These are phyloP conservation scores for Aphaenogaster ashmeadi DNA, from an alignment of 1,140 invertebrate species.

Conservation along the genomic window DNA sequence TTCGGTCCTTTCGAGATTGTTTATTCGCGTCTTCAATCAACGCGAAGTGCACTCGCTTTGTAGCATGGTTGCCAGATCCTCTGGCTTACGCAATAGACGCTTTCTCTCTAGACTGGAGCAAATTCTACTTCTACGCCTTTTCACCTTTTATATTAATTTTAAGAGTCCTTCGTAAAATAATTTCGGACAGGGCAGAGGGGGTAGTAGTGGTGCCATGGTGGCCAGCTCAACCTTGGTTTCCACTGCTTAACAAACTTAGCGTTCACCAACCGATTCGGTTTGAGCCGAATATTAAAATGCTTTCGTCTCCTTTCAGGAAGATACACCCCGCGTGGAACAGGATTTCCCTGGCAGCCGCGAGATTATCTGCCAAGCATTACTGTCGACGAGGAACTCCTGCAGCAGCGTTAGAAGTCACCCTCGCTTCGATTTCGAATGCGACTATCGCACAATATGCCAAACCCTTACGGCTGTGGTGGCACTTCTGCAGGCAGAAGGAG, in stretches of 20 bases:
- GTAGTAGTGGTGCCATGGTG: slow-evolving; percentile 16
- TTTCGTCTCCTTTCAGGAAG: background rate
- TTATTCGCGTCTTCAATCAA: slow-evolving; percentile 29
- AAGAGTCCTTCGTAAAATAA: background rate
- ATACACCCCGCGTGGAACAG: background rate
- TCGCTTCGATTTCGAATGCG: background rate
- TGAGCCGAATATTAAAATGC: background rate
- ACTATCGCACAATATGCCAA: background rate
- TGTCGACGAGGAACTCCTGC: background rate
- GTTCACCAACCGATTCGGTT: background rate
- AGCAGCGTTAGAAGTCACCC: background rate
- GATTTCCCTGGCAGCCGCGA: slow-evolving; percentile 26
- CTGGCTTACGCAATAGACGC: slow-evolving; percentile 1
- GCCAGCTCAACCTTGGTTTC: slow-evolving; percentile 28
- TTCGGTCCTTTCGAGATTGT: slow-evolving; percentile 30
- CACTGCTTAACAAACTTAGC: background rate
- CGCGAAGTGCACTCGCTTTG: slow-evolving; percentile 27
- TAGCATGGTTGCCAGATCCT: background rate
- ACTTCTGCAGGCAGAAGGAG: too few relatives aligned
- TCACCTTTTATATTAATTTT: slow-evolving; percentile 20
- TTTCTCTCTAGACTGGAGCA: slow-evolving; percentile 12
- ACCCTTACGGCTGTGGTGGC: background rate
- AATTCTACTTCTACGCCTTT: slow-evolving; percentile 29
- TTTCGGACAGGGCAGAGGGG: background rate
- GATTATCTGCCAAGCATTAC: slow-evolving; percentile 21